A percentile compares a stretch with the other conserved stretches of the same genome.
Evolutionary conservation across 35 echinoderm and acorn worm species (phyloP).

Genomic region (Anneissia japonica): DNA sequence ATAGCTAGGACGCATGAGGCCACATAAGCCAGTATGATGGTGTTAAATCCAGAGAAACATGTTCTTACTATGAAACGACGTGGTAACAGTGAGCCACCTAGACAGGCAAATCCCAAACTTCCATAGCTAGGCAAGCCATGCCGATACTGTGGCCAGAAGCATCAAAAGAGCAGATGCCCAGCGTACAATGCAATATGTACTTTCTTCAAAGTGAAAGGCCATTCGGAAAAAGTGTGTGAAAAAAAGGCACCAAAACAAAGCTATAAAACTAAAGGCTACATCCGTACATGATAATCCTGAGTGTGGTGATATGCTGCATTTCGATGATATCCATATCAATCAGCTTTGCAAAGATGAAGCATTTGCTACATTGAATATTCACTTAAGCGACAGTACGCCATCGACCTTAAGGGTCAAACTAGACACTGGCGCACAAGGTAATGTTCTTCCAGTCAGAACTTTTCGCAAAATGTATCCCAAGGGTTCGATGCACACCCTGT

Average conservation of each 20-base stretch:
- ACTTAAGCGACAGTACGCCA: not conserved
- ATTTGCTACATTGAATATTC: not conserved
- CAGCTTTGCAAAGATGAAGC: not conserved
- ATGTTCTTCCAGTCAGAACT: not conserved
- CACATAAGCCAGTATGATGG: constrained; percentile 7
- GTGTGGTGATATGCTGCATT: not conserved
- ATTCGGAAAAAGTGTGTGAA: constrained; percentile 41
- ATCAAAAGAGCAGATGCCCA: constrained; percentile 25
- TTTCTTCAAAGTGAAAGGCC: constrained; percentile 19
- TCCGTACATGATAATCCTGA: not conserved
- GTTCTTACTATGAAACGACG: not conserved
- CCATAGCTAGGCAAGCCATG: not conserved
- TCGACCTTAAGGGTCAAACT: constrained; percentile 39
- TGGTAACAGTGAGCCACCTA: not conserved
- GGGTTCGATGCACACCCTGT: not conserved
- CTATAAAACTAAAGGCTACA: not conserved
- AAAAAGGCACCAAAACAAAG: not conserved
- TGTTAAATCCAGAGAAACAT: not conserved
- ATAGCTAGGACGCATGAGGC: constrained; percentile 49
- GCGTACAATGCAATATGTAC: constrained; percentile 21
- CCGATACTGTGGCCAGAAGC: constrained; percentile 1
- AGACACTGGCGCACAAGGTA: constrained; percentile 22
- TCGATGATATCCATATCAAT: not conserved
- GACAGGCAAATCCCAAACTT: not conserved
- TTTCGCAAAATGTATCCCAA: constrained; percentile 24